Evolutionary conservation across 2,113 vertebrate genomes (phyloP), one percentile per base, ranked within the genome.

Genomic region (Lucifuga dentata): DNA sequence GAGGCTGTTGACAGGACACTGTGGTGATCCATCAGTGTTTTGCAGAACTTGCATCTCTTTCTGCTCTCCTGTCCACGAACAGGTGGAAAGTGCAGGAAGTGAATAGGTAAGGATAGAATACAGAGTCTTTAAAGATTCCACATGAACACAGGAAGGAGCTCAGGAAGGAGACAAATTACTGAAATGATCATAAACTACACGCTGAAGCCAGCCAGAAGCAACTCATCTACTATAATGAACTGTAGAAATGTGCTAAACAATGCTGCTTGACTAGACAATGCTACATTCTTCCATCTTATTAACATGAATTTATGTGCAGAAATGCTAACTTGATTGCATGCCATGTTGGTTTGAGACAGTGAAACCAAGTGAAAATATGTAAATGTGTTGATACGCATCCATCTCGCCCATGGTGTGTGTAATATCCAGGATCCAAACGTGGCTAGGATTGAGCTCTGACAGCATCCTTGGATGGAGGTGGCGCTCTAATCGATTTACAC

Each of bases 401-500:
- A 36, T 41, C 24, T 26, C 39, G 50, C 23, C n/a, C 61, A 3
- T 36, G 35, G 29, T 49, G 8, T 16, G 44, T 45, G 55, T 39
- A 45, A 17, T 19, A 36, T 45, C 81, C 55, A 68, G 68, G 65
- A 52, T 75, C 52, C 53, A 71, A 16, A 50, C 48, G 26, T 29
- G 3, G 26, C 60, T 62, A 15, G 11, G 45, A 78, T 68, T 58
- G 19, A 41, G 48, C 55, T 61, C 84, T 76, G 83, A 82, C 87
- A 86, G 88, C 76, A 65, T 77, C 71, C 78, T 84, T 59, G 20
- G 40, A 86, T 62, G 55, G 61, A 77, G 48, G 76, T 57, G 78
- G 68, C 77, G 78, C 80, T 56, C 62, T 90, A 89, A 90, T 90
- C 82, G 75, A 90, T 92, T 89, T 88, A 79, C 80, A 87, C 86